Base-by-base conservation (phyloP, 2,797 vertebrate species). In the Sciaenops ocellatus region DNA sequence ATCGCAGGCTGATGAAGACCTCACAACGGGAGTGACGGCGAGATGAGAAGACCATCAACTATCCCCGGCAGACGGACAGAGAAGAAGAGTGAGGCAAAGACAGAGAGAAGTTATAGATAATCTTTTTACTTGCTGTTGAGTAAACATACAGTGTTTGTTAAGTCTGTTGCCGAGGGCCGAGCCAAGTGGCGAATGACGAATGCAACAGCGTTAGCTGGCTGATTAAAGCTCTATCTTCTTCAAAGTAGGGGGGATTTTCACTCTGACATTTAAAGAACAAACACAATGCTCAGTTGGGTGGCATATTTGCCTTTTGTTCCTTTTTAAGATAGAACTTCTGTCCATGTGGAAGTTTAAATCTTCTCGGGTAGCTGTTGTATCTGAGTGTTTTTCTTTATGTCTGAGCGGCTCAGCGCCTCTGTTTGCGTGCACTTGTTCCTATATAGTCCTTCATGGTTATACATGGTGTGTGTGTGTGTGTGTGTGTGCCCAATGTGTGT, bases 261-360 rank as follows among this genome's bases (percentile, higher is more conserved):
- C 87, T 71, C 89, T 95, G 95, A 95, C 95, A 95, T 96, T 96
- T 96, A 92, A 95, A 94, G 90, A 94, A 94, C 92, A 94, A 95
- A 95, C 89, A 89, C 93, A 91, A 84, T 83, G 88, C 94, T 94
- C 90, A 89, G 84, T 87, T 94, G 93, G 92, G 94, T 95, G 95
- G 94, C 93, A 91, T 90, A 94, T 93, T 94, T 87, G 85, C 70
- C 87, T 78, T 92, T 94, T 95, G 93, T 95, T 91, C 89, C 51
- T 85, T 90, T 92, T 92, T 79, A 91, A 92, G 94, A 95, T 95
- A 94, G 94, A 95, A 95, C 92, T 93, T 94, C 71, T 83, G 92
- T 85, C 93, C 90, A 81, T 91, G 89, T 78, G 89, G 89, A 94
- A 93, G 90, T 95, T 91, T 90, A 93, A 93, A 92, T 92, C 92